Conservation (phyloP, 1,140 invertebrate genomes). For the Drosophila suzukii region DNA sequence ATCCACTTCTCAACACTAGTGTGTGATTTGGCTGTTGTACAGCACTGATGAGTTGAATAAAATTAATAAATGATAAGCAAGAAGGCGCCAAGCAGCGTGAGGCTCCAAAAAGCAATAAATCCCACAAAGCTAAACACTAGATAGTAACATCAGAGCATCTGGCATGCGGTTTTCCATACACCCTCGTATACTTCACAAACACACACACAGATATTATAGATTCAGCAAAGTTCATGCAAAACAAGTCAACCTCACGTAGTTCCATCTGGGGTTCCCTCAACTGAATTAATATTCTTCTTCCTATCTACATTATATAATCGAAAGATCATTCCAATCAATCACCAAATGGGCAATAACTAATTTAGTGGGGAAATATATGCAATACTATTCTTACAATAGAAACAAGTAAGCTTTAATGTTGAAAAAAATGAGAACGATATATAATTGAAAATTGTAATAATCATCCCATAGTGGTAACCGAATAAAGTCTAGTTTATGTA, state of each 20-base stretch:
- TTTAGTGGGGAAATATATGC: constrained; percentile 55
- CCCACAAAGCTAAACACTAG: constrained; percentile 20
- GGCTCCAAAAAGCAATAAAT: constrained; percentile 45
- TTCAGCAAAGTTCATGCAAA: constrained; percentile 73
- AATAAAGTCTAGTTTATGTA: constrained; percentile 65
- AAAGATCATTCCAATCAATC: constrained; percentile 69
- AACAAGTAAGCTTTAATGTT: constrained; percentile 71
- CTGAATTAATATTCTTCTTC: constrained; percentile 40
- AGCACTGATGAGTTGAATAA: constrained; percentile 27
- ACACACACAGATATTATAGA: constrained; percentile 30
- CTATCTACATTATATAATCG: constrained; percentile 33
- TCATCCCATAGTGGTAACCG: constrained; percentile 64
- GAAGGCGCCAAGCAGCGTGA: constrained; percentile 21
- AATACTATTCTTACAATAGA: constrained; percentile 57
- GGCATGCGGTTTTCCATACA: constrained; percentile 45
- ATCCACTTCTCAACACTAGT: constrained; percentile 20
- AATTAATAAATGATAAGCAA: constrained; percentile 1
- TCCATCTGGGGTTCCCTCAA: constrained; percentile 26
- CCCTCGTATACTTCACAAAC: constrained; percentile 8
- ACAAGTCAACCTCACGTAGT: constrained; percentile 55
- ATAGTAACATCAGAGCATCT: constrained; percentile 41
- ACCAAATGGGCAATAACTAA: constrained; percentile 65
- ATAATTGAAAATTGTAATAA: constrained; percentile 63
- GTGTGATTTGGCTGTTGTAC: constrained; percentile 34
- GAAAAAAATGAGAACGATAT: constrained; percentile 35